These are phyloP conservation scores for Habrosyne pyritoides DNA, from an alignment of 2,888 invertebrate species.

Conservation along the genomic window DNA sequence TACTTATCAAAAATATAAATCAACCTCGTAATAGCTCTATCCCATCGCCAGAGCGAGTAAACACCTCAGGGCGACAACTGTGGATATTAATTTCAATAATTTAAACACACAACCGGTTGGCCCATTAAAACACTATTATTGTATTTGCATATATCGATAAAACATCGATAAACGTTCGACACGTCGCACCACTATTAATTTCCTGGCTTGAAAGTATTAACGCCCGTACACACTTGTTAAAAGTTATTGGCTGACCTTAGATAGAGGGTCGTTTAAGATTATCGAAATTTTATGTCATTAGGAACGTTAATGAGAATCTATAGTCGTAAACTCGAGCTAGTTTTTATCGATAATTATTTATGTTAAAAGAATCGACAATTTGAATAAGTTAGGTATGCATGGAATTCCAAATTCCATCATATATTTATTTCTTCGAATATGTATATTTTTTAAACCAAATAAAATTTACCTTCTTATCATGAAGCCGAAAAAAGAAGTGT, in stretches of 20 bases:
- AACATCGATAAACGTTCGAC: slow-evolving; percentile 64
- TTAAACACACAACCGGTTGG: slow-evolving; percentile 59
- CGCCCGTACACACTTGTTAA: slow-evolving; percentile 5
- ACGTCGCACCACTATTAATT: slow-evolving; percentile 61
- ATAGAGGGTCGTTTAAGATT: background rate
- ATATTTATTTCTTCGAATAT: too few species aligned
- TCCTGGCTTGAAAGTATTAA: slow-evolving; percentile 21
- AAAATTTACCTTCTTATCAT: too few species aligned
- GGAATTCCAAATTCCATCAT: too few species aligned
- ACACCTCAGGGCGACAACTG: slow-evolving; percentile 50
- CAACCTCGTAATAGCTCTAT: slow-evolving; percentile 26
- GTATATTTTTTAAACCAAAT: too few species aligned
- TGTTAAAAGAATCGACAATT: too few species aligned
- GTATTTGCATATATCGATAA: slow-evolving; percentile 74
- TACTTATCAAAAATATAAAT: slow-evolving; percentile 1
- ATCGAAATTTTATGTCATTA: too few species aligned
- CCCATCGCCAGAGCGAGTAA: slow-evolving; percentile 27
- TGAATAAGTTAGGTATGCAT: too few species aligned
- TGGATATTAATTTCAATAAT: slow-evolving; percentile 60
- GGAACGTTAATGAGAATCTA: background rate
- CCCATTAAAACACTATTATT: slow-evolving; percentile 75
- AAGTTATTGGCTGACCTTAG: background rate
- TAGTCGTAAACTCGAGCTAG: background rate
- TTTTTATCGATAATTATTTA: background rate
- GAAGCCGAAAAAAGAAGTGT: too few species aligned